A percentile compares a stretch with the other conserved stretches of the same genome.
Evolutionary conservation across 2,888 invertebrate species (phyloP).

Genomic region (Leucania comma): DNA sequence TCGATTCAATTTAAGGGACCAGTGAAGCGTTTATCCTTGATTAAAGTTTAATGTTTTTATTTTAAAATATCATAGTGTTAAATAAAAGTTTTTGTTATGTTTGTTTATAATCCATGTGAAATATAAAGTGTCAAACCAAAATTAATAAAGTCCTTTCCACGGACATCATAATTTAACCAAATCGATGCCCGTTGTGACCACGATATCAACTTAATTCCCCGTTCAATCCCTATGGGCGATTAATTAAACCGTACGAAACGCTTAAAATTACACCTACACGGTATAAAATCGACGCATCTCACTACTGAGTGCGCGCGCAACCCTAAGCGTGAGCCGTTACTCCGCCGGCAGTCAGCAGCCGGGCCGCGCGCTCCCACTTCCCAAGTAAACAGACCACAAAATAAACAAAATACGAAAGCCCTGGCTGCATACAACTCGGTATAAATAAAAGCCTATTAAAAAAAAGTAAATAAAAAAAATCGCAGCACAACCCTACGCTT

Average conservation of each 20-base stretch:
- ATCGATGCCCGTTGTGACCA: constrained; percentile 53
- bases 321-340: constrained; percentile 76
- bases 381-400: constrained; percentile 81
- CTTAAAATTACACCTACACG: constrained; percentile 86
- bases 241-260: constrained; percentile 77
- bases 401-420: constrained; percentile 86
- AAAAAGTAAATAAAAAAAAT: constrained; percentile 63
- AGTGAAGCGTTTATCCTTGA: not conserved
- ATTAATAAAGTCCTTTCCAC: constrained; percentile 32
- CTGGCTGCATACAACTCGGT: constrained; percentile 82
- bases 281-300: constrained; percentile 85
- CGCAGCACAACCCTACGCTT: constrained; percentile 69
- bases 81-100: not conserved
- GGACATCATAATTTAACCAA: constrained; percentile 42
- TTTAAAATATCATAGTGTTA: not conserved
- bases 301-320: constrained; percentile 85
- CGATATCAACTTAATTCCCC: constrained; percentile 62
- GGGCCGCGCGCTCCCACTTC: constrained; percentile 85
- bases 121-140: constrained; percentile 8
- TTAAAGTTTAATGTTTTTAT: constrained; percentile 4
- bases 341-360: constrained; percentile 89
- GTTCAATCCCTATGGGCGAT: constrained; percentile 71
- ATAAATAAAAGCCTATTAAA: constrained; percentile 63
- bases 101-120: not conserved
- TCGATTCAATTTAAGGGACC: not conserved